A percentile compares a stretch with the other conserved stretches of the same genome.
These are phyloP conservation scores for Lordiphosa collinella DNA, from an alignment of 1,140 invertebrate genomes.

Conservation along the genomic window DNA sequence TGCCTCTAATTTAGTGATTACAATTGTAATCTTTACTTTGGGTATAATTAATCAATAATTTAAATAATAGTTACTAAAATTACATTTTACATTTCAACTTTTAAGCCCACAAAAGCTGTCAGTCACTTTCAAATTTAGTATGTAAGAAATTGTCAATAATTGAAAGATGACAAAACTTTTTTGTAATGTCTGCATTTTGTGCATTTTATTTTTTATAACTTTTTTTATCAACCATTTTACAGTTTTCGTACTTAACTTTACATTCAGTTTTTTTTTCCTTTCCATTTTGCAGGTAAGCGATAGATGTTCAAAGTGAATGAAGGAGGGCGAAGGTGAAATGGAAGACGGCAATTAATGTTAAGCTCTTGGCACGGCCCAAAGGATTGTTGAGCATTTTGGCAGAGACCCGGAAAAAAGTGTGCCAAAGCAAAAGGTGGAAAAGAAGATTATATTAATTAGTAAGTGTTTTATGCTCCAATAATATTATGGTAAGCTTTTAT, in stretches of 20 bases:
- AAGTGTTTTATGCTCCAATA: conserved; percentile 59
- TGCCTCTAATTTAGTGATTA: background rate
- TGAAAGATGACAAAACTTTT: conserved; percentile 40
- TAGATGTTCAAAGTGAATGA: conserved; percentile 6
- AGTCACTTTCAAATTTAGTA: no score
- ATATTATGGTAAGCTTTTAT: conserved; percentile 45
- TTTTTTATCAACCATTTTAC: conserved; percentile 64
- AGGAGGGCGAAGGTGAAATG: conserved; percentile 28
- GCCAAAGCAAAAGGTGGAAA: conserved; percentile 13
- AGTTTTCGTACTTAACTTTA: conserved; percentile 54
- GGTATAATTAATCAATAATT: conserved; percentile 33
- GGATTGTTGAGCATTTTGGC: conserved; percentile 52
- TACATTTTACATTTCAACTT: conserved; percentile 11
- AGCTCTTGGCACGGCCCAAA: conserved; percentile 55
- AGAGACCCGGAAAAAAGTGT: conserved; percentile 4
- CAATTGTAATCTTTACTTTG: conserved; percentile 2
- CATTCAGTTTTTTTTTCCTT: conserved; percentile 31
- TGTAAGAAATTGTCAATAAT: no score
- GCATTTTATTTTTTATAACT: conserved; percentile 36
- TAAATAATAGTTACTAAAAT: conserved; percentile 22
- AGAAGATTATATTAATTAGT: conserved; percentile 55
- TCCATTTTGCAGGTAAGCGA: conserved; percentile 27
- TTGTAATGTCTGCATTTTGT: conserved; percentile 48
- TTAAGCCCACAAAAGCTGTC: conserved; percentile 29
- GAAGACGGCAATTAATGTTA: conserved; percentile 66